Conservation (phyloP, 1,140 invertebrate species). For the Conopomorpha cramerella region DNA sequence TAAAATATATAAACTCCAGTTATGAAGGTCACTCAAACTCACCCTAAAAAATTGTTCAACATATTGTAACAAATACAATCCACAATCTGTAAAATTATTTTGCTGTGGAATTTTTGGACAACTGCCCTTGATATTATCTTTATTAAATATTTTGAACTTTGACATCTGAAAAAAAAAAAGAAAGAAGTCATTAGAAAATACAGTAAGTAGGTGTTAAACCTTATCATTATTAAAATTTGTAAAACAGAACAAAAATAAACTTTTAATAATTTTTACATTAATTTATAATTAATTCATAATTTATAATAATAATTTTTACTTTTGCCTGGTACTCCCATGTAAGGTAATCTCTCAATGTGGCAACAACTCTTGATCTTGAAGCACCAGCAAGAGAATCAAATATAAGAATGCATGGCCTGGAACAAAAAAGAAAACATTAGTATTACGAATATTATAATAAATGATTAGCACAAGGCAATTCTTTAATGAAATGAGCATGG, state of each 20-base stretch:
- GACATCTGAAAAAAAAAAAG: constrained; percentile 37
- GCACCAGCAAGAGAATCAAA: constrained; percentile 91
- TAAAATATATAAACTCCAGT: no score
- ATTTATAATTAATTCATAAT: background rate
- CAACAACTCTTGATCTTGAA: constrained; percentile 78
- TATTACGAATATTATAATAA: constrained; percentile 4
- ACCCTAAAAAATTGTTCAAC: constrained; percentile 93
- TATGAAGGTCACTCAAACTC: no score
- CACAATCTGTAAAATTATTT: constrained; percentile 96
- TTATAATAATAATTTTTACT: constrained; percentile 32
- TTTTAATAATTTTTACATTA: no score
- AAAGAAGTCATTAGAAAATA: constrained; percentile 2
- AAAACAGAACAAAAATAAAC: constrained; percentile 3
- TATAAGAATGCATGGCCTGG: constrained; percentile 87
- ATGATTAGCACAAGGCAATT: background rate
- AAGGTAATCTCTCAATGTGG: constrained; percentile 87
- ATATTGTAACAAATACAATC: constrained; percentile 93
- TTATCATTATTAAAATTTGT: background rate
- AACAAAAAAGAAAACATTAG: constrained; percentile 18
- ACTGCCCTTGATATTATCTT: constrained; percentile 81
- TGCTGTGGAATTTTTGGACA: constrained; percentile 93
- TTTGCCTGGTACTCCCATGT: constrained; percentile 87
- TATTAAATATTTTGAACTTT: constrained; percentile 69
- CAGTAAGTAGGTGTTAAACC: constrained; percentile 1
- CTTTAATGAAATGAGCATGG: no score